Conservation (phyloP, 2,113 vertebrate species). For the Eira barbara region DNA sequence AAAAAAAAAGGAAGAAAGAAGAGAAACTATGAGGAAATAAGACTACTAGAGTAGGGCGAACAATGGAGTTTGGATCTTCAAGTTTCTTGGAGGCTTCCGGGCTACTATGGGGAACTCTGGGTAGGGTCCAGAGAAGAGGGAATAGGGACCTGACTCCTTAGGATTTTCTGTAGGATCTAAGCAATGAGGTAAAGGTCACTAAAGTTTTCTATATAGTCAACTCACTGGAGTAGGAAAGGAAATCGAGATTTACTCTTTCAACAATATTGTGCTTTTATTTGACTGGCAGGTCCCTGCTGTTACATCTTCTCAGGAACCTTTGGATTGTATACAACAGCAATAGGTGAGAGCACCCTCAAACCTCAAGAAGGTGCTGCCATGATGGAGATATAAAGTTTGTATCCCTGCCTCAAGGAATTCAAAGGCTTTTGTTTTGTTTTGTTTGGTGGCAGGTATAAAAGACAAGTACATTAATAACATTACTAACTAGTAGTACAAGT, state of each 20-base stretch:
- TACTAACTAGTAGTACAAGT: neutral
- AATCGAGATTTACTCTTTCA: neutral
- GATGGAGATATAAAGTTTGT: neutral
- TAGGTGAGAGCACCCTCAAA: neutral
- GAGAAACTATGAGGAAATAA: neutral
- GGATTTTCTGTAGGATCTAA: neutral
- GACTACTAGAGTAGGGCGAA: no score
- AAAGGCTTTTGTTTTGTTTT: neutral
- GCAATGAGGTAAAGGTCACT: neutral
- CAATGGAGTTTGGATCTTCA: neutral
- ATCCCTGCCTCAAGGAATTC: neutral
- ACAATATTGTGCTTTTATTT: neutral
- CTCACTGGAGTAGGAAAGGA: neutral
- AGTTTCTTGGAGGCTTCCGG: neutral
- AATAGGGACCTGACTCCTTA: neutral
- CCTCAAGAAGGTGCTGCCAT: neutral
- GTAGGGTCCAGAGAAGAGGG: neutral
- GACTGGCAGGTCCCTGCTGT: neutral
- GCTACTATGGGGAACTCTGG: neutral
- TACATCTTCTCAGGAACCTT: neutral
- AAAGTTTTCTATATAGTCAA: neutral
- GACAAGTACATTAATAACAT: neutral
- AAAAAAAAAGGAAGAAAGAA: no score
- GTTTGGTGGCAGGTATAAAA: neutral
- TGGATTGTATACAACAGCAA: neutral